Evolutionary conservation across 2,888 invertebrate species (phyloP).

Genomic region (Hemaris fuciformis): DNA sequence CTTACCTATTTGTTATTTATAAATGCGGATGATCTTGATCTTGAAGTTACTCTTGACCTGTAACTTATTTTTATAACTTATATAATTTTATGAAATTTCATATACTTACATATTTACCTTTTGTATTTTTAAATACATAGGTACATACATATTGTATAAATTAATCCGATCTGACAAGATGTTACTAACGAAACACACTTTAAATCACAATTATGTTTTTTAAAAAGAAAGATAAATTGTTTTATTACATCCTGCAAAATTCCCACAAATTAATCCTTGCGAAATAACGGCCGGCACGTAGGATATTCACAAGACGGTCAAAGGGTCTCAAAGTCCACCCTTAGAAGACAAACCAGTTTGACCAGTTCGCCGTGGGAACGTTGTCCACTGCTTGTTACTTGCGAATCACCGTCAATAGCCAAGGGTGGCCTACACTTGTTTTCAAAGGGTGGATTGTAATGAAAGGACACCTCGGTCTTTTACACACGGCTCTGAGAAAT

Average conservation of each 20-base stretch:
- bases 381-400: slow-evolving; percentile 46
- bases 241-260: slow-evolving; percentile 28
- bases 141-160: too few relatives aligned
- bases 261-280: slow-evolving; percentile 53
- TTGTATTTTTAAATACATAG: too few relatives aligned
- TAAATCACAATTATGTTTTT: too few relatives aligned
- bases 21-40: too few relatives aligned
- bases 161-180: too few relatives aligned
- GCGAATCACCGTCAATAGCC: slow-evolving; percentile 32
- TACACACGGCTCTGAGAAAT: not conserved
- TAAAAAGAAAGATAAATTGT: not conserved
- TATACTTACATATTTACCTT: too few relatives aligned
- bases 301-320: slow-evolving; percentile 41
- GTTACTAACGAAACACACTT: too few relatives aligned
- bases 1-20: too few relatives aligned
- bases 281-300: slow-evolving; percentile 53
- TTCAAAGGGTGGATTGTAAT: not conserved
- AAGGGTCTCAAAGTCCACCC: slow-evolving; percentile 51
- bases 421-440: slow-evolving; percentile 40
- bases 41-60: too few relatives aligned
- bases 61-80: too few relatives aligned
- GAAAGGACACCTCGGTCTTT: not conserved
- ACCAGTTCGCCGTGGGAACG: slow-evolving; percentile 72
- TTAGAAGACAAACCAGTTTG: slow-evolving; percentile 62
- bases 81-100: too few relatives aligned